Base-by-base conservation (phyloP, 2,797 vertebrate species). In the Gymnopithys bicolor region DNA sequence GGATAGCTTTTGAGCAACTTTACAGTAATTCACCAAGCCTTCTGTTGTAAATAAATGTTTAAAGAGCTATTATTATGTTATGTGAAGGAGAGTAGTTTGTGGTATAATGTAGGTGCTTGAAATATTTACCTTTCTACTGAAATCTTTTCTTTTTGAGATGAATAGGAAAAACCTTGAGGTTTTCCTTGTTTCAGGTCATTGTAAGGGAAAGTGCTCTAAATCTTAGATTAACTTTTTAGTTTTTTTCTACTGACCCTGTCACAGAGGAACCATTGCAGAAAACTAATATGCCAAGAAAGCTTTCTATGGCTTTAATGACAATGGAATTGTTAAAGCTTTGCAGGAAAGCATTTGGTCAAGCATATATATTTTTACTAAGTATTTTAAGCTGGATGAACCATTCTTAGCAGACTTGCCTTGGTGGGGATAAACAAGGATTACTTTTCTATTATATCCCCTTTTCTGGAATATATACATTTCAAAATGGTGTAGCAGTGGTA, bases 321-420 rank as follows among this genome's bases (percentile, higher is more conserved):
- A 22, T 86, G 59, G 37, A 52, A 71, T 80, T 63, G 75, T 81
- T 78, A 77, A 75, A 71, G 89, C 35, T 89, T 93, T 87, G 60
- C 49, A 62, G 67, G 25, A 64, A 69, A 92, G 69, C 78, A 91
- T 93, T 96, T 95, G 94, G 87, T 93, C 86, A 73, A 80, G 78
- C 25, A 11, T 93, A 95, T 90, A 33, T 92, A 62, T 37, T 85
- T 94, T 85, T 60, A 85, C 71, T 90, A 81, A 90, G 46, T 82
- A 77, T 94, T 95, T 92, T 96, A 95, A 97, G 81, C 92, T 95
- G 93, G 92, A 93, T 95, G 81, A 95, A 66, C 66, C 37, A 30
- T 49, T 91, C 67, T 91, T 83, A 77, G 70, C 55, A 58, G 73
- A 49, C 77, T 79, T 95, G 79, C 84, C 62, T 76, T 91, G 55